Conservation (phyloP, 2,888 invertebrate species). For the Galeruca laticollis region DNA sequence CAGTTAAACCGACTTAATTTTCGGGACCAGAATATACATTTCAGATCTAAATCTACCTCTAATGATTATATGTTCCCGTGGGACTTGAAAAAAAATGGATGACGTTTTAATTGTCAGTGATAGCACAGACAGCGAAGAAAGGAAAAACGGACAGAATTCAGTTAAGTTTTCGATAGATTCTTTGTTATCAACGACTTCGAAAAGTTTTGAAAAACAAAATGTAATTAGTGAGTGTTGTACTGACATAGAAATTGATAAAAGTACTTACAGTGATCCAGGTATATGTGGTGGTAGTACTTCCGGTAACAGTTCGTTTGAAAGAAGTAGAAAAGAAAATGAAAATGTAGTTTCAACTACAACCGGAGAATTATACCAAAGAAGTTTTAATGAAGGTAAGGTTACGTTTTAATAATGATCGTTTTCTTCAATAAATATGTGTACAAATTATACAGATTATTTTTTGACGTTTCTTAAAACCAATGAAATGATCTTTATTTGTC, state of each 20-base stretch:
- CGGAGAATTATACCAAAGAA: conserved; percentile 34
- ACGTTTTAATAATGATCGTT: neutral
- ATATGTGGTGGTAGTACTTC: neutral
- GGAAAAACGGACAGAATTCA: conserved; percentile 47
- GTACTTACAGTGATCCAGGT: neutral
- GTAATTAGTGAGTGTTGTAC: conserved; percentile 11
- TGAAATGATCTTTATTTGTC: too few relatives aligned
- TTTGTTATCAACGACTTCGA: conserved; percentile 46
- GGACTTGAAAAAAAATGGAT: conserved; percentile 30
- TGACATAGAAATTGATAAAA: conserved; percentile 4
- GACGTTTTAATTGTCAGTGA: conserved; percentile 31
- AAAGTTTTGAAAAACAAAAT: neutral
- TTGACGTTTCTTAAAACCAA: too few relatives aligned
- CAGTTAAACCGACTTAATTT: conserved; percentile 38
- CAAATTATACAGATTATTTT: too few relatives aligned
- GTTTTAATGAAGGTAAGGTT: conserved; percentile 34
- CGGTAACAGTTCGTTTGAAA: neutral
- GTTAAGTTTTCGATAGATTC: conserved; percentile 61
- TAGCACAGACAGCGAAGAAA: conserved; percentile 28
- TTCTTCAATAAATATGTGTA: neutral
- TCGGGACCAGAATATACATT: conserved; percentile 44
- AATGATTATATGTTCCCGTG: conserved; percentile 26
- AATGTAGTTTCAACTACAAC: conserved; percentile 38
- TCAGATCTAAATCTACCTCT: conserved; percentile 43
- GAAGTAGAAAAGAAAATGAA: conserved; percentile 34